Base-by-base conservation (phyloP, 2,888 invertebrate genomes). In the Heterodera filipjevi region DNA sequence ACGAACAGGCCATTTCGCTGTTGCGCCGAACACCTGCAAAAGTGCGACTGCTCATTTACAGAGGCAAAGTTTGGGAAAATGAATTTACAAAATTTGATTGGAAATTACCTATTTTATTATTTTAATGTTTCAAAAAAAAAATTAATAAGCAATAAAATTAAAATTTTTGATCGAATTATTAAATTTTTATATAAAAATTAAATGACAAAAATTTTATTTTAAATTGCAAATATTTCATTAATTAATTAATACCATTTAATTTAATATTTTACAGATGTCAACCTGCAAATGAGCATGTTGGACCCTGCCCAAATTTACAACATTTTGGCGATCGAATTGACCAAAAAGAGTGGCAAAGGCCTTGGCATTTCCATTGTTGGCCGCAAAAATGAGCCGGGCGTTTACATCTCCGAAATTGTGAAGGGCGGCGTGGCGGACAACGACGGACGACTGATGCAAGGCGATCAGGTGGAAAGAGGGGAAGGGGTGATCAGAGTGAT, bases 381-480 rank as follows among this genome's bases (percentile, higher is more conserved):
- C 46, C 92, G 92, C 89, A 94, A 92, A 92, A 92, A 90, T 93
- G 92, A 86, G 92, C 93, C 89, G 66, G 95, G 95, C 77, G 94
- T 96, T 78, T 96, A 95, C 90, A 93, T 99, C 76, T 94, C 94
- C 27, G 96, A 97, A 89, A 92, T 97, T 89, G 98, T 97, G 30
- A 92, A 94, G 77, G 96, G 96, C 3, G 94, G 96, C 35, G 93
- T 93, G 53, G 96, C 96, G 0, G 92, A 92, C 83, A 90, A 91
- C n/a, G 96, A 96, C 90, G 95, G 94, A 6, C 93, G 95, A 78
- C 92, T 99, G 82, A 94, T 94, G 91, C 94, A 94, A 87, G 97
- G 98, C 32, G 98, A 99, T 90, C 93, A 95, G 87, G 85, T 85
- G 30, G 10, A 53, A 19, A 39, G 16, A 19, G 8, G 49, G 49